Conservation (phyloP, 2,888 invertebrate genomes). For the Oscheius sp. region DNA sequence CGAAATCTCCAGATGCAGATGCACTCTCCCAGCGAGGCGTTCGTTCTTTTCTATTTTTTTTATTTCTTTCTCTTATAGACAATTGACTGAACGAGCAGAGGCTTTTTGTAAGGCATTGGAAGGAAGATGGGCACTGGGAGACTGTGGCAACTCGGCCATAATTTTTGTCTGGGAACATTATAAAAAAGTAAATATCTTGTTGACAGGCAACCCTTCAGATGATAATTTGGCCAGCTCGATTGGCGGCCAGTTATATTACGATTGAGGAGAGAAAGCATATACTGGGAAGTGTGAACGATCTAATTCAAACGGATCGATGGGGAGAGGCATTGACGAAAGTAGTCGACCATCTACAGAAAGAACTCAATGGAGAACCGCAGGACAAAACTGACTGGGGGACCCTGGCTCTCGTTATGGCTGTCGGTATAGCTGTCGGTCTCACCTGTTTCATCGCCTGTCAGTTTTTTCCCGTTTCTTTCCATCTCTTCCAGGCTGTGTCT, state of each 20-base stretch:
- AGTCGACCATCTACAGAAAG: constrained; percentile 60
- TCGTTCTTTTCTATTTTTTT: constrained; percentile 24
- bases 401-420: constrained; percentile 62
- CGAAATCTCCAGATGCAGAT: constrained; percentile 68
- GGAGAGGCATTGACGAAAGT: constrained; percentile 62
- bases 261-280: constrained; percentile 62
- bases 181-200: constrained; percentile 56
- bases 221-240: constrained; percentile 68
- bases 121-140: constrained; percentile 70
- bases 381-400: constrained; percentile 63
- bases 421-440: constrained; percentile 63
- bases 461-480: constrained; percentile 6
- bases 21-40: constrained; percentile 68
- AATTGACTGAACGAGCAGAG: constrained; percentile 66
- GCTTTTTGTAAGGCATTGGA: constrained; percentile 65
- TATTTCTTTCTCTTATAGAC: constrained; percentile 39
- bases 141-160: constrained; percentile 70
- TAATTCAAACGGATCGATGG: constrained; percentile 66
- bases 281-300: constrained; percentile 61
- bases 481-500: constrained; percentile 66
- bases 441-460: constrained; percentile 67
- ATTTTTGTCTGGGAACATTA: constrained; percentile 70
- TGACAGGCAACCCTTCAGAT: constrained; percentile 42
- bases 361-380: constrained; percentile 66
- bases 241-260: constrained; percentile 67